These are phyloP conservation scores for Brachionus paranguensis DNA, from an alignment of 1,140 invertebrate species.

Conservation along the genomic window DNA sequence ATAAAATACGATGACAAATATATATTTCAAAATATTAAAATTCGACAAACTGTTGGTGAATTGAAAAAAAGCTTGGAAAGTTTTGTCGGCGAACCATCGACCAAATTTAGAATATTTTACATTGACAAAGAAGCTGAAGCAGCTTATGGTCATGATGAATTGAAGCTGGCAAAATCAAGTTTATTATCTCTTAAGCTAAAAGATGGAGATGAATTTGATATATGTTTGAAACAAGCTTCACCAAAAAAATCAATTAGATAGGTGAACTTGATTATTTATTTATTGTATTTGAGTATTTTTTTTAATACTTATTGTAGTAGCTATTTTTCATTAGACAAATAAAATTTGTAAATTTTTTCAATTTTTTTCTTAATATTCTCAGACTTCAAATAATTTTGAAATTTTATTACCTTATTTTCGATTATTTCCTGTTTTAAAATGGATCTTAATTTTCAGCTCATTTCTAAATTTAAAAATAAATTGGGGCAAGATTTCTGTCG, in stretches of 20 bases:
- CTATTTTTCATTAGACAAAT: background rate
- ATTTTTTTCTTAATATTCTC: too few species aligned
- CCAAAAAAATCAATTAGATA: background rate
- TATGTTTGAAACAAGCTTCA: slow-evolving; percentile 1
- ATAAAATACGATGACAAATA: slow-evolving; percentile 14
- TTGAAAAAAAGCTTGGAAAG: slow-evolving; percentile 17
- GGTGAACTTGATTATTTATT: background rate
- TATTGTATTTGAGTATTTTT: background rate
- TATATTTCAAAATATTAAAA: background rate
- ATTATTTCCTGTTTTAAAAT: too few species aligned
- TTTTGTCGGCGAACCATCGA: background rate
- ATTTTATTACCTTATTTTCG: too few species aligned
- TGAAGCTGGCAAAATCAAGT: background rate
- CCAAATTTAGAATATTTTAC: background rate
- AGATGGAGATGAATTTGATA: slow-evolving; percentile 32
- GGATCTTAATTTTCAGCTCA: too few species aligned
- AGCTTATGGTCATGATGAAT: slow-evolving; percentile 28
- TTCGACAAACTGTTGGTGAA: background rate
- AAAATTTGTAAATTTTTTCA: background rate
- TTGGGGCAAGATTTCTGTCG: too few species aligned
- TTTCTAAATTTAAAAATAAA: too few species aligned
- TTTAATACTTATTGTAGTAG: background rate
- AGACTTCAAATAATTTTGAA: too few species aligned
- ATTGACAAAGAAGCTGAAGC: slow-evolving; percentile 24
- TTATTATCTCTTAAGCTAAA: background rate